Evolutionary conservation across 2,797 vertebrate species (phyloP), one percentile per base, ranked within the genome.

Genomic region (Pseudomugil tenellus): DNA sequence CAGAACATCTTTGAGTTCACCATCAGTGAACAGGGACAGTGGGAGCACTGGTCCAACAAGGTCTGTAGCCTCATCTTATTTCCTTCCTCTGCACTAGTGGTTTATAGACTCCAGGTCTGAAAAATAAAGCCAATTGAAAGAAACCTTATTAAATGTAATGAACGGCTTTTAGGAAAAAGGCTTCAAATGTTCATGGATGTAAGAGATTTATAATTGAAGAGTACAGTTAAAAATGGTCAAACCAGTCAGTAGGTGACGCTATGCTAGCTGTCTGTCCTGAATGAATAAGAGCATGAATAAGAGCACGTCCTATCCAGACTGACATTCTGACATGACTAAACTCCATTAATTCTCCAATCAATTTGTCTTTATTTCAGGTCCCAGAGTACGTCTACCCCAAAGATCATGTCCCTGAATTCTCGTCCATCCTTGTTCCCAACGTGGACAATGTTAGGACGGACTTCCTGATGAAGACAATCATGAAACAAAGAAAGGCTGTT

Each of bases 1-100:
- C 92, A 94, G 68, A 95, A 92, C 26, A 92, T 96, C 25, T 96
- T 96, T 85, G 95, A 96, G 79, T 96, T 95, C 84, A 86, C 81
- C 5, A 80, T 96, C 62, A 84, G 76, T 54, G 83, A 90, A 59
- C 85, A 60, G 63, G 95, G 95, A 26, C 79, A 93, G 26, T 96
- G 95, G 95, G 92, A 96, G 53, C 94, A 94, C 68, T 96, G 95
- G 95, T 92, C 93, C 78, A 84, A 91, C 79, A 94, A 92, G 92
- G 95, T 96, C 68, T 19, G 67, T 56, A 29, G 10, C 16, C 51
- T 28, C 25, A 28, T 26, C 37, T 59, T 59, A 29, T 28, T 59
- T 28, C 3, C 26, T 29, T 17, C 7, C 25, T 5, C 17, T 5
- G 14, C 48, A 4, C 6, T 7, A 53, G 14, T 19, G 51, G 8